Base-by-base conservation (phyloP, 1,140 invertebrate species). In the Aphaenogaster floridana region DNA sequence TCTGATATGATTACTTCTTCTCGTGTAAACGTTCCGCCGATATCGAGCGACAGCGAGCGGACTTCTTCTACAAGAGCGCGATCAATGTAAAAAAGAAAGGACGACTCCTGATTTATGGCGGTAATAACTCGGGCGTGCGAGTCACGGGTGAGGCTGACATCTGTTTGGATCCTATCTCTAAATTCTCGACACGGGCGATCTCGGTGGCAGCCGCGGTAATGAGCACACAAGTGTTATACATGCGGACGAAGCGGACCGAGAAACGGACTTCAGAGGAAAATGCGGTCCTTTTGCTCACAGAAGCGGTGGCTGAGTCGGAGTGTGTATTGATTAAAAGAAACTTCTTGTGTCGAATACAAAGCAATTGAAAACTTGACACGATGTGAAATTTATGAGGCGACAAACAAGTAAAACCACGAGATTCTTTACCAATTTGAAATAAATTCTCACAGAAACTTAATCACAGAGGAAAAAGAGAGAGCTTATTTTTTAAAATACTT, bases 91-190 rank as follows among this genome's bases (percentile, higher is more conserved):
- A 61, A 61, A 83, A 77, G 52, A 52, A 11, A 84, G 85, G 11
- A 45, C 3, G 77, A 72, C 63, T 59, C 54, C 69, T 89, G 88
- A 89, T 89, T 89, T 85, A 89, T 89, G 52, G 74, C 36, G 68
- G 74, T 88, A 91, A 86, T 74, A 89, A 88, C 84, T 88, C 77
- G 90, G 64, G 77, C 84, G 77, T 79, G 76, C 52, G 66, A 77
- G 61, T 78, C 72, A 77, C 28, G 50, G 11, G 50, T 45, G 36
- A 69, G 8, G 28, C 63, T 21, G 50, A 86, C 84, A 86, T 86
- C 84, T 86, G 84, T 86, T 86, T 79, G 84, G 61, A 80, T 86
- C 48, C 63, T 79, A 86, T 86, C 72, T 66, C 42, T 76, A 85
- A 85, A 77, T 77, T 74, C 57, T 34, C 68, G 71, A 76, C 81